A percentile compares a stretch with the other conserved stretches of the same genome.
Evolutionary conservation across 2,113 vertebrate species (phyloP).

Genomic region (Chaetorhynchus papuensis): DNA sequence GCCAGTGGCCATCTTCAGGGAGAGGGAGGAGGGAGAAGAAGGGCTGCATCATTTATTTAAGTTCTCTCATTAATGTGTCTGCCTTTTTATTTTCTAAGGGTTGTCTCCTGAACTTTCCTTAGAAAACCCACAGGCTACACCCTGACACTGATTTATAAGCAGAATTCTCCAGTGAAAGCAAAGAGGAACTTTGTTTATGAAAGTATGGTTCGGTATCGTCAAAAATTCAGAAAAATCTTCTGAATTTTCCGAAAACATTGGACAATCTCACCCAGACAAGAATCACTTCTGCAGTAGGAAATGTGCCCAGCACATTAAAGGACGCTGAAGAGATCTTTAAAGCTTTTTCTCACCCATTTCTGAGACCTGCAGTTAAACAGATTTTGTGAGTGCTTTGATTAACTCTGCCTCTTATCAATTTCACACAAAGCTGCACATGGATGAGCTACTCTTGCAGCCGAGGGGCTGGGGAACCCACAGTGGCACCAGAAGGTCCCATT

Average conservation of each 20-base stretch:
- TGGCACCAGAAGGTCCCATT: not conserved
- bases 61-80: not conserved
- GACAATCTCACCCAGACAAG: not conserved
- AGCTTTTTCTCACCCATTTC: not conserved
- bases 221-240: not conserved
- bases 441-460: not conserved
- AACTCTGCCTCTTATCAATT: not conserved
- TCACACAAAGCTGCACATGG: not conserved
- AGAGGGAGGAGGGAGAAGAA: accelerated
- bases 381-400: not conserved
- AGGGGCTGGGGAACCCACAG: not conserved
- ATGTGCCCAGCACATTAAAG: not conserved
- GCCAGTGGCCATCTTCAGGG: not conserved
- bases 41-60: not conserved
- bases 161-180: not conserved
- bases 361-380: not conserved
- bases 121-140: not conserved
- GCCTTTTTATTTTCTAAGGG: not conserved
- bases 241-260: not conserved
- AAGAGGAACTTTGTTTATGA: not conserved
- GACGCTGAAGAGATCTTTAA: not conserved
- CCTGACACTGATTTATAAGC: not conserved
- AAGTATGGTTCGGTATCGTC: accelerated
- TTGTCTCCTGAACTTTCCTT: not conserved
- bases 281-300: not conserved